These are phyloP conservation scores for Neomorphus geoffroyi DNA, from an alignment of 2,797 vertebrate genomes.

Conservation along the genomic window DNA sequence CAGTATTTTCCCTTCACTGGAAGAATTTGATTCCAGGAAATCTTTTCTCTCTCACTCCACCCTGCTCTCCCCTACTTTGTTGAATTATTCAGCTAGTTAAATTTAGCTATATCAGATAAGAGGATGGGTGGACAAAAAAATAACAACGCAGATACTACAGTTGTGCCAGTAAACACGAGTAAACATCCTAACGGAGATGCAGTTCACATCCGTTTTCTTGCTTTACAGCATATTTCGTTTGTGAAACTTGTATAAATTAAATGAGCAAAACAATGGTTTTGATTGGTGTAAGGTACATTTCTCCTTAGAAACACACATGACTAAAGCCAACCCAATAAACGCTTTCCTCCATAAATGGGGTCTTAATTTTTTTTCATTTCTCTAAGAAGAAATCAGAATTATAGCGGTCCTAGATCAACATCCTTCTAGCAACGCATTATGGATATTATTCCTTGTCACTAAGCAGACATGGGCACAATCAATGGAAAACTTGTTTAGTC, in stretches of 20 bases:
- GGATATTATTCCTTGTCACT: background rate
- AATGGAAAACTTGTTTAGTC: background rate
- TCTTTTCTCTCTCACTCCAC: background rate
- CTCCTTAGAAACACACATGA: background rate
- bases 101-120: background rate
- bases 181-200: background rate
- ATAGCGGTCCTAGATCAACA: background rate
- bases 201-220: background rate
- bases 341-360: background rate
- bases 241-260: background rate
- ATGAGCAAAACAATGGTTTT: background rate
- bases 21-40: background rate
- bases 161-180: background rate
- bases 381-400: background rate
- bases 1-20: background rate
- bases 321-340: background rate
- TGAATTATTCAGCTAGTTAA: conserved; percentile 9
- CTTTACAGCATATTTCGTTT: background rate
- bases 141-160: background rate
- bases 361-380: background rate
- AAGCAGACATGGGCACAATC: background rate
- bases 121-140: background rate
- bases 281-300: background rate
- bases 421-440: background rate
- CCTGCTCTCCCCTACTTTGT: background rate